Percentiles rank a stretch among this genome's conserved stretches.
These are phyloP conservation scores for Formica selysi DNA, from an alignment of 1,140 invertebrate species.

Conservation along the genomic window DNA sequence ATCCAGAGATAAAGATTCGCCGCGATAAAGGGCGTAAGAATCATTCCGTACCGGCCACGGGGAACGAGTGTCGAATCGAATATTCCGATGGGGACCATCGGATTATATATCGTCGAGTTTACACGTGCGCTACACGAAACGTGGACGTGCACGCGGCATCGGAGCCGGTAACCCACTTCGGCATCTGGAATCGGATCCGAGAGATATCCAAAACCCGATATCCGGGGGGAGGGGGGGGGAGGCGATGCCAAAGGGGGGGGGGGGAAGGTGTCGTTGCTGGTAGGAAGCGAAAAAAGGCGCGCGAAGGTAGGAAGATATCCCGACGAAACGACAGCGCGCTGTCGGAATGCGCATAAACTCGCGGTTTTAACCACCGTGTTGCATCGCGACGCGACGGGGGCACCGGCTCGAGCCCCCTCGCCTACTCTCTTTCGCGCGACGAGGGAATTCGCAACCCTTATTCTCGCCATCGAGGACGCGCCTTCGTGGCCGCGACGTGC, in stretches of 20 bases:
- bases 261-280: conserved; percentile 4
- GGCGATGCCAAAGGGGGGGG: not conserved
- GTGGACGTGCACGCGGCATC: conserved; percentile 12
- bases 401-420: conserved; percentile 7
- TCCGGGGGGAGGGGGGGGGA: conserved; percentile 47
- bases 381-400: conserved; percentile 40
- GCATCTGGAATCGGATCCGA: conserved; percentile 72
- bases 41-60: conserved; percentile 5
- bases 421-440: conserved; percentile 20
- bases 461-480: conserved; percentile 22
- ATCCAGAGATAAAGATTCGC: conserved; percentile 43
- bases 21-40: conserved; percentile 36
- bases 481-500: not conserved
- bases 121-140: not conserved
- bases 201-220: conserved; percentile 77
- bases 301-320: conserved; percentile 54
- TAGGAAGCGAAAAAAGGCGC: conserved; percentile 37
- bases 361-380: conserved; percentile 69
- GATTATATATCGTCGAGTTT: conserved; percentile 57
- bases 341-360: conserved; percentile 78
- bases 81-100: conserved; percentile 22
- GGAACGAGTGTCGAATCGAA: conserved; percentile 16
- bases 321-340: conserved; percentile 57
- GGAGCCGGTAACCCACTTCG: conserved; percentile 74
- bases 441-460: conserved; percentile 55